A percentile compares a stretch with the other conserved stretches of the same genome.
Conservation (phyloP, 2,113 vertebrate species). For the Cyanocitta stelleri region DNA sequence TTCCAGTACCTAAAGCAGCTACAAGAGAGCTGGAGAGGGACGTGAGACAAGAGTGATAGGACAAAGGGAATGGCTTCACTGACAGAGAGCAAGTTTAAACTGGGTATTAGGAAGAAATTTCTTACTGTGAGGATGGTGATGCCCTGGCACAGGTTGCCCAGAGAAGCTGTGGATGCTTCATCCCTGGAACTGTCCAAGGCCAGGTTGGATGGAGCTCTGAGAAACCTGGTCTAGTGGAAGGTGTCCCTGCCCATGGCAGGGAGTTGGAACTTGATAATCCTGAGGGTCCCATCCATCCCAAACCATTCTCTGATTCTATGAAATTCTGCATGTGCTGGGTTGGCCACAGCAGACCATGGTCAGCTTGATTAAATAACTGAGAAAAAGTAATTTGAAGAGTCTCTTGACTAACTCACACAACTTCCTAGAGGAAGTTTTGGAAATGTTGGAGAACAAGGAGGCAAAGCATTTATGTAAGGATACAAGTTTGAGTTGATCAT, state of each 20-base stretch:
- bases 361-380: neutral
- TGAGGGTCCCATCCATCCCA: neutral
- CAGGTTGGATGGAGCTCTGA: neutral
- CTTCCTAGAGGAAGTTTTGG: neutral
- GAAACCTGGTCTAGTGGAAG: rapidly evolving
- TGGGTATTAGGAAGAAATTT: neutral
- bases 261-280: neutral
- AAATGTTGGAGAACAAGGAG: neutral
- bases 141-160: neutral
- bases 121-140: neutral
- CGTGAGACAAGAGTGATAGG: neutral
- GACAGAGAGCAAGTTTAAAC: neutral
- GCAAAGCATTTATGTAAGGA: neutral
- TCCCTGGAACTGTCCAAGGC: neutral
- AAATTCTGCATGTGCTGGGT: neutral
- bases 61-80: neutral
- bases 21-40: neutral
- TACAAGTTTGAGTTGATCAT: neutral
- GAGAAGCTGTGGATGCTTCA: neutral
- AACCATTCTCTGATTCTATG: neutral
- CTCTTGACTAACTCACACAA: neutral
- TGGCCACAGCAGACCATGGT: neutral
- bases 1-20: neutral
- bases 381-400: neutral
- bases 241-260: neutral